Evolutionary conservation across 2,888 invertebrate genomes (phyloP).

Genomic region (Volucella bombylans): DNA sequence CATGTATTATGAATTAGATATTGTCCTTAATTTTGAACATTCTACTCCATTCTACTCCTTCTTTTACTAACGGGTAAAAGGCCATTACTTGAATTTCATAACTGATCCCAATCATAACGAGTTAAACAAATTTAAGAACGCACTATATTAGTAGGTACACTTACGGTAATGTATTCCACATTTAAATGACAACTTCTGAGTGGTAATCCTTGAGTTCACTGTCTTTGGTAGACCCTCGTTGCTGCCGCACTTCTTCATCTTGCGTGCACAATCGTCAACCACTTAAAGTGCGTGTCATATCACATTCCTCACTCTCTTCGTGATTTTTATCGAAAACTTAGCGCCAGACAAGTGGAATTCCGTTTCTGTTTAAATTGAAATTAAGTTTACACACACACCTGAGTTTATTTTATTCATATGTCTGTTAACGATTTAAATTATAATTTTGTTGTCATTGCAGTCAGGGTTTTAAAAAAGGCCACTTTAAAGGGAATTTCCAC

Average conservation of each 20-base stretch:
- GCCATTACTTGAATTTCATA: too few species aligned
- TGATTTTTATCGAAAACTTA: constrained; percentile 67
- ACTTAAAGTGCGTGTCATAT: constrained; percentile 63
- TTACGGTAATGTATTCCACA: constrained; percentile 2
- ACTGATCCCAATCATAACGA: constrained; percentile 4
- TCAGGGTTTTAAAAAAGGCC: constrained; percentile 18
- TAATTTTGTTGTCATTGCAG: constrained; percentile 65
- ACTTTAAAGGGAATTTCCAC: constrained; percentile 14
- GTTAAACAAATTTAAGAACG: constrained; percentile 16
- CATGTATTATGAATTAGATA: too few species aligned
- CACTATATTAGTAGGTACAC: too few species aligned
- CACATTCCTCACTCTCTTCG: constrained; percentile 50
- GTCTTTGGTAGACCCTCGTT: constrained; percentile 1
- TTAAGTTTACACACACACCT: constrained; percentile 37
- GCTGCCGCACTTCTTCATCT: constrained; percentile 21
- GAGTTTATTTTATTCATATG: background rate
- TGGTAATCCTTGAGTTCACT: background rate
- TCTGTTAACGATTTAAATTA: constrained; percentile 55
- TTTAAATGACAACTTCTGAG: constrained; percentile 1
- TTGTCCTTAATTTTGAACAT: too few species aligned
- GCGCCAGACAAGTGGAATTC: constrained; percentile 68
- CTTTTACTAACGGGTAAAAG: too few species aligned
- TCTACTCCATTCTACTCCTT: too few species aligned
- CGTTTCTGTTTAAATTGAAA: constrained; percentile 52
- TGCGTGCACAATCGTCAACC: constrained; percentile 55